Conservation (phyloP, 2,888 invertebrate genomes). For the Drosophila anomelani region DNA sequence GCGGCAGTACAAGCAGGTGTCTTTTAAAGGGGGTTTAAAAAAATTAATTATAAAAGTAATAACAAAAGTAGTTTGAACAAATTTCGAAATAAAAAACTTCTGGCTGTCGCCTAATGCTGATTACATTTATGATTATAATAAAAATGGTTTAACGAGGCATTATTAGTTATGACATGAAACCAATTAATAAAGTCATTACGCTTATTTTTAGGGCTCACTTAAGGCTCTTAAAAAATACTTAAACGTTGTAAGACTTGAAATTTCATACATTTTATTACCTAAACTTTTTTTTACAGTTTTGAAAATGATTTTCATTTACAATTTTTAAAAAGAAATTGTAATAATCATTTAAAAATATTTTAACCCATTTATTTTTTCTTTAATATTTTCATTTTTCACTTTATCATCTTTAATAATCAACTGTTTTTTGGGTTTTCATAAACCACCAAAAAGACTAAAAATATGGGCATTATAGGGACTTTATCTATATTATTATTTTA, state of each 20-base stretch:
- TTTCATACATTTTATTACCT: background rate
- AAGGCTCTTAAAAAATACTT: too few relatives aligned
- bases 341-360: too few relatives aligned
- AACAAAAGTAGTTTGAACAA: background rate
- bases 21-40: background rate
- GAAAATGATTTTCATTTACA: too few relatives aligned
- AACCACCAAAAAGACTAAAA: too few relatives aligned
- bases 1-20: background rate
- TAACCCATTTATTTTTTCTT: background rate
- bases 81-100: too few relatives aligned
- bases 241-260: background rate
- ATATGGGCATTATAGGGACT: too few relatives aligned
- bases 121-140: conserved; percentile 14
- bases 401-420: background rate
- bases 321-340: too few relatives aligned
- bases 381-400: too few relatives aligned
- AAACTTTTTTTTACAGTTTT: too few relatives aligned
- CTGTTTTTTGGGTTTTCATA: too few relatives aligned
- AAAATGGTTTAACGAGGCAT: conserved; percentile 4
- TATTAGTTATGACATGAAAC: background rate
- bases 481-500: too few relatives aligned
- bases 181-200: conserved; percentile 1
- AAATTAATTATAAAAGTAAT: background rate
- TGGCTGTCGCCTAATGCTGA: background rate
- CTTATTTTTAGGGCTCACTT: too few relatives aligned